Base-by-base conservation (phyloP, 1,140 invertebrate species). In the Bombus turneri region DNA sequence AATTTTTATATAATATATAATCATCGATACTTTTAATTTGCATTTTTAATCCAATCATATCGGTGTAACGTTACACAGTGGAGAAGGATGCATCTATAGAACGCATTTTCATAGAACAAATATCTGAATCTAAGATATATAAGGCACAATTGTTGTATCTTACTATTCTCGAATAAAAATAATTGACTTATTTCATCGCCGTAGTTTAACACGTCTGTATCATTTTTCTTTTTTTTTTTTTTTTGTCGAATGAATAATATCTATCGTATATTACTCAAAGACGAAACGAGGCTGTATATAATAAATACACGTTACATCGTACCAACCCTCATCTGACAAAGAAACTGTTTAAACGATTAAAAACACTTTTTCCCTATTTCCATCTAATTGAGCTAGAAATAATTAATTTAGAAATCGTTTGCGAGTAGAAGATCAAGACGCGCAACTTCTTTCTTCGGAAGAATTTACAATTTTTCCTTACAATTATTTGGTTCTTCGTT, bases 11-110 rank as follows among this genome's bases (percentile, higher is more conserved):
- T 93, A 86, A 91, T 92, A 90, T 89, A 92, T 94, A 91, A 92
- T 92, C 92, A 92, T 92, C 90, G 91, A 91, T 91, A 78, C 92
- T 89, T 93, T 93, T 88, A 91, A 85, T 88, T 66, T 91, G 84
- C 83, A 79, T 90, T 92, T 92, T 91, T 87, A 81, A 92, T 93
- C 91, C 89, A 83, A 88, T 92, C 91, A 89, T 78, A 87, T 68
- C 62, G 31, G 64, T 62, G 39, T 88, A 91, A 88, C 81, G 72
- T 89, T 89, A 89, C 83, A 82, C 85, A 86, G 82, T 88, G 79
- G 88, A 73, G 68, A 76, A 68, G 71, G 53, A 53, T 66, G 64
- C 18, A 66, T 68, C 43, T 18, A 72, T n/a, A 57, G 41, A 76
- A 37, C 69, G 37, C 28, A 81, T 43, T 43, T 84, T 34, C 68